Percentiles rank a stretch among this genome's conserved stretches.
phyloP scores from a whole-genome alignment of 1,140 invertebrate species.

The Eupeodes corollae region DNA sequence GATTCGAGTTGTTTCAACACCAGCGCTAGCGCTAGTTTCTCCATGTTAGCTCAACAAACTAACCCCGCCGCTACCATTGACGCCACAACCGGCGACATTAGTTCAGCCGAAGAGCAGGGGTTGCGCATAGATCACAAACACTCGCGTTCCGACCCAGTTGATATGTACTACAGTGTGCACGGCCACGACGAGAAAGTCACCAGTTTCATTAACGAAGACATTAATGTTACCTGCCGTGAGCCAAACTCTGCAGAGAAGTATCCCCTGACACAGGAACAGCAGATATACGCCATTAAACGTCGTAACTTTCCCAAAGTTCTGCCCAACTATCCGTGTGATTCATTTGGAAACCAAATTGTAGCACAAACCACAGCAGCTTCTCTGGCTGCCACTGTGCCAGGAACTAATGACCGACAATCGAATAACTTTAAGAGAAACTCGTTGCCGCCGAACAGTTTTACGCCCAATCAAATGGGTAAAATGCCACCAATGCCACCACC shows the following conservation, averaged over 20 bases:
- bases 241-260: background rate
- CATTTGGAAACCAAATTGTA: constrained; percentile 39
- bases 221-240: constrained; percentile 56
- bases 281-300: constrained; percentile 57
- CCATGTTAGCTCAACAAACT: constrained; percentile 11
- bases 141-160: constrained; percentile 60
- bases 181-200: constrained; percentile 37
- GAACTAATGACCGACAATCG: constrained; percentile 7
- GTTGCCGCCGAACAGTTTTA: constrained; percentile 24
- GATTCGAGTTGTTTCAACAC: constrained; percentile 17
- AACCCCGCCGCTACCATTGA: constrained; percentile 25
- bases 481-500: constrained; percentile 53
- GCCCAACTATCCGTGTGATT: constrained; percentile 39
- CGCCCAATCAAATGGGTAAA: constrained; percentile 22
- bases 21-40: constrained; percentile 12
- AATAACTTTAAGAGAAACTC: constrained; percentile 17
- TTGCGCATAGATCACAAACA: constrained; percentile 54
- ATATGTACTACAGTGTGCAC: constrained; percentile 35
- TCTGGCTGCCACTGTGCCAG: constrained; percentile 11
- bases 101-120: background rate
- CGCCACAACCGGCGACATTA: constrained; percentile 10
- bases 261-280: constrained; percentile 51
- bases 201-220: constrained; percentile 41
- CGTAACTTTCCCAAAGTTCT: constrained; percentile 73
- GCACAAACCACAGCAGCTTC: constrained; percentile 6